phyloP scores from a whole-genome alignment of 2,113 vertebrate genomes.

The Prunella fulvescens region DNA sequence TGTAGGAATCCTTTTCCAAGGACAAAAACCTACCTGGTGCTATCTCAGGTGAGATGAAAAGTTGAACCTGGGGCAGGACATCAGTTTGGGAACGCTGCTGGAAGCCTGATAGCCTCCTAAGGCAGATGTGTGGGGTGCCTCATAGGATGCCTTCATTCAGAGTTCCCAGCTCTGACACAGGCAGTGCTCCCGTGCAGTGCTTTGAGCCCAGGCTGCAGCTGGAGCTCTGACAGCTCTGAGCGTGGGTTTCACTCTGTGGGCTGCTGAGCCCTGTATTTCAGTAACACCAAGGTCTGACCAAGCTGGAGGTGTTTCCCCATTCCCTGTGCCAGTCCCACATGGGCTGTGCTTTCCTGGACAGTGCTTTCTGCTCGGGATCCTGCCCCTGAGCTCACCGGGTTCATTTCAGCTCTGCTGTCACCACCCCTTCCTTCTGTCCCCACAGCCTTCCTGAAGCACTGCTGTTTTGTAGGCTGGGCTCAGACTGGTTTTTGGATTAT shows the following conservation, averaged over 20 bases:
- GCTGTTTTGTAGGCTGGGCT: not conserved
- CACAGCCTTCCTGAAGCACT: not conserved
- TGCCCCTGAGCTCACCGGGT: not conserved
- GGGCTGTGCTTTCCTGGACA: not conserved
- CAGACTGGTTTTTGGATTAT: rapidly evolving
- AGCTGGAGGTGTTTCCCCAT: not conserved
- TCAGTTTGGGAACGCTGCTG: not conserved
- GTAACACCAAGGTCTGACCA: not conserved
- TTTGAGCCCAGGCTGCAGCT: not conserved
- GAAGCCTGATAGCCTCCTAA: not conserved
- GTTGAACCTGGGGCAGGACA: not conserved
- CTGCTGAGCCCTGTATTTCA: not conserved
- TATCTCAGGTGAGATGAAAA: not conserved
- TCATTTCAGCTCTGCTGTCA: not conserved
- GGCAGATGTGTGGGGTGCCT: not conserved
- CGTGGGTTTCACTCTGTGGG: not conserved
- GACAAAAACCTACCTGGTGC: not conserved
- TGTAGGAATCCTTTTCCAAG: not conserved
- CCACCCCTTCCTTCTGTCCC: not conserved
- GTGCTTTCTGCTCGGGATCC: not conserved
- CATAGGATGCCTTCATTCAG: not conserved
- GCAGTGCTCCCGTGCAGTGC: not conserved
- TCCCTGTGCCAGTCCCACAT: not conserved
- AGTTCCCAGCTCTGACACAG: not conserved
- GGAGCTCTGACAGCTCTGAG: not conserved